Evolutionary conservation across 2,113 vertebrate species (phyloP).

Genomic region (Catharus minimus): DNA sequence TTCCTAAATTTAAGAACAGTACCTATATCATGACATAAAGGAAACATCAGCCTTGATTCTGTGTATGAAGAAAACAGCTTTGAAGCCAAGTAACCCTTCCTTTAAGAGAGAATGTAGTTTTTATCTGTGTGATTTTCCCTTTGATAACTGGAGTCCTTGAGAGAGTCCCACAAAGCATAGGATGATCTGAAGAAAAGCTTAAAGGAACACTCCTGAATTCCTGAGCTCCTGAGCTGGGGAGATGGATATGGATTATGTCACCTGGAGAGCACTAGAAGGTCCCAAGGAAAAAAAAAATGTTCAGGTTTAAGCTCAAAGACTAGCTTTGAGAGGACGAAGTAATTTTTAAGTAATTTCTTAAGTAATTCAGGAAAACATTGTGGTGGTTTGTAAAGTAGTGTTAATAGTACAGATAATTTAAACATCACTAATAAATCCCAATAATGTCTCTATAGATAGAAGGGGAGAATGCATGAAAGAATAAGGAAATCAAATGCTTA

Average conservation of each 20-base stretch:
- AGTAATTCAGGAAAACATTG: accelerated
- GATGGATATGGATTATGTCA: neutral
- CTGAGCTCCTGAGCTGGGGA: neutral
- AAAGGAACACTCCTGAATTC: neutral
- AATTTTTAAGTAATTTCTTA: neutral
- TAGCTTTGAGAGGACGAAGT: neutral
- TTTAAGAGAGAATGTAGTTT: neutral
- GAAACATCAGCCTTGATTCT: neutral
- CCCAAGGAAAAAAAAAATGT: neutral
- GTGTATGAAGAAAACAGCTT: neutral
- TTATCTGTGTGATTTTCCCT: neutral
- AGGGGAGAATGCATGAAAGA: neutral
- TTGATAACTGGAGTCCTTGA: neutral
- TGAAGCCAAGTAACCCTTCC: neutral
- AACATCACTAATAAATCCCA: neutral
- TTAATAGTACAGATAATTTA: neutral
- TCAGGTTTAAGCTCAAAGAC: neutral
- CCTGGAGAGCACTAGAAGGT: neutral
- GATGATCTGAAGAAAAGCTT: neutral
- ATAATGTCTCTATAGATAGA: neutral
- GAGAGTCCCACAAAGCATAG: neutral
- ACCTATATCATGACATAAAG: neutral
- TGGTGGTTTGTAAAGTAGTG: neutral
- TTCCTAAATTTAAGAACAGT: neutral
- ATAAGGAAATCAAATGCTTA: neutral